Base-by-base conservation (phyloP, 2,113 vertebrate genomes). In the Chaetops frenatus region DNA sequence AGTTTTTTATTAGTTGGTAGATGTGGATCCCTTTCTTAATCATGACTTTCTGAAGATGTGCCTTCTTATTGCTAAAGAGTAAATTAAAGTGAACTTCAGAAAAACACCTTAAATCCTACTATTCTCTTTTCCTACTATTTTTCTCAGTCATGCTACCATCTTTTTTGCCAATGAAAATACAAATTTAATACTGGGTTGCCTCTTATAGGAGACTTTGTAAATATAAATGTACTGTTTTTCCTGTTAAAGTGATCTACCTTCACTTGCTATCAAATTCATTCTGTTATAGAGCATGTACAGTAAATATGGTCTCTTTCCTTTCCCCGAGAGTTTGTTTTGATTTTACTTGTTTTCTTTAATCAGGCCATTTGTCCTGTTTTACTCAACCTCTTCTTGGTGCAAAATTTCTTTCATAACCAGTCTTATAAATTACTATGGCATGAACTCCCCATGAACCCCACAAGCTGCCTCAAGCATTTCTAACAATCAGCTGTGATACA, bases 401-500 rank as follows among this genome's bases (percentile, higher is more conserved):
- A 91, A 88, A 91, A 83, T 88, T 73, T 76, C 67, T 91, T 86
- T 86, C 67, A 83, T 40, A 88, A 81, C 65, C 83, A 61, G 18
- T 90, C 71, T 94, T 95, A 65, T 40, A 82, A 94, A 92, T 53
- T 17, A 38, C 69, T 81, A 45, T 81, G 81, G 54, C 83, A 78
- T 91, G 94, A 92, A 96, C 80, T 95, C 42, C 28, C 45, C 25
- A 42, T 92, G 94, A 95, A 92, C 80, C 21, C 58, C 45, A 50
- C 10, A 58, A 17, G 50, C 73, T 83, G 83, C 83, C 54, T 91
- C n/a, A 25, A 77, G 76, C 76, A 73, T 78, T 94, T 94, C 2
- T 3, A 88, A 66, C 51, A 62, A 89, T 96, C 72, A 84, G 29
- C 69, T 91, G 60, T 83, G 54, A 51, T 60, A 38, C 33, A 42